These are phyloP conservation scores for Zygaena filipendulae DNA, from an alignment of 2,888 invertebrate genomes.

Conservation along the genomic window DNA sequence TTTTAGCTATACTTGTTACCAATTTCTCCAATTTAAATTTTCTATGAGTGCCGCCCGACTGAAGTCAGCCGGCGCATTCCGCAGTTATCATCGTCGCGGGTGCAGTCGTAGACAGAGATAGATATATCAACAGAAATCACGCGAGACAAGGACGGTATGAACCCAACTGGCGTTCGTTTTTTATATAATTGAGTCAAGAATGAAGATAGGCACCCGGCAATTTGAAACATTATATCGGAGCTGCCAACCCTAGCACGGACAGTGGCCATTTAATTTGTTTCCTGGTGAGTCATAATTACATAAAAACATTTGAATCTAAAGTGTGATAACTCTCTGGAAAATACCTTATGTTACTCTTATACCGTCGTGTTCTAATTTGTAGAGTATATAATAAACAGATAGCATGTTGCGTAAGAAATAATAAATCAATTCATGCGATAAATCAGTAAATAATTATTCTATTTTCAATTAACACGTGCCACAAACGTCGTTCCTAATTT, in stretches of 20 bases:
- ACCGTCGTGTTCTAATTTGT: no score
- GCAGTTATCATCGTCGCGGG: constrained; percentile 53
- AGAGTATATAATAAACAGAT: no score
- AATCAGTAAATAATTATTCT: no score
- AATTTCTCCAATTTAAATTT: constrained; percentile 66
- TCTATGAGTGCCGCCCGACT: constrained; percentile 62
- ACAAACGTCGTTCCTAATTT: constrained; percentile 55
- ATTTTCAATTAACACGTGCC: constrained; percentile 53
- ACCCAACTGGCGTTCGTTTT: constrained; percentile 50
- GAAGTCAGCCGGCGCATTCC: constrained; percentile 66
- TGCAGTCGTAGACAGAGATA: constrained; percentile 45
- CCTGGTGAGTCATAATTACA: constrained; percentile 40
- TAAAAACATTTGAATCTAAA: no score
- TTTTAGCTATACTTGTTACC: no score
- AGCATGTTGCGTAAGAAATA: constrained; percentile 29
- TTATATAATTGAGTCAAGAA: constrained; percentile 64
- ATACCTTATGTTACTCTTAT: no score
- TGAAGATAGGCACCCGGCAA: constrained; percentile 60
- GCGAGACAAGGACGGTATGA: constrained; percentile 38
- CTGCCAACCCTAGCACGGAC: constrained; percentile 51
- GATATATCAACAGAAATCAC: constrained; percentile 29
- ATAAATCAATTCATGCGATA: constrained; percentile 48
- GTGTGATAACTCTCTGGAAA: no score
- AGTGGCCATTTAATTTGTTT: constrained; percentile 55
- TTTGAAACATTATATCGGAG: constrained; percentile 55